Evolutionary conservation across 2,113 vertebrate genomes (phyloP).

Genomic region (zebrafish (Danio rerio)): DNA sequence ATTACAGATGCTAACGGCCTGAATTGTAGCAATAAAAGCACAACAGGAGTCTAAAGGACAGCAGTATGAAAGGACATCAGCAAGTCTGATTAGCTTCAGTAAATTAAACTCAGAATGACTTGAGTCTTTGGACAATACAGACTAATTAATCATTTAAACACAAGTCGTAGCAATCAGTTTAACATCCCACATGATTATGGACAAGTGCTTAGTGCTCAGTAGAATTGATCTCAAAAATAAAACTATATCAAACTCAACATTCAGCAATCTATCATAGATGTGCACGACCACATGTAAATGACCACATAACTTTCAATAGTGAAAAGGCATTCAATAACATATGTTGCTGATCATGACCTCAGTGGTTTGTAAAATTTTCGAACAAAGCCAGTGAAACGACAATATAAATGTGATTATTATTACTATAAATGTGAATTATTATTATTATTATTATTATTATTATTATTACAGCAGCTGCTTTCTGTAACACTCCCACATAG

Average conservation of each 20-base stretch:
- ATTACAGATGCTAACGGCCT: neutral
- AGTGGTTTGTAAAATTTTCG: neutral
- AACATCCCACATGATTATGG: neutral
- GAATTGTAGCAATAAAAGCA: neutral
- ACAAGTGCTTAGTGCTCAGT: slow-evolving; percentile 18
- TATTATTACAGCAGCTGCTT: neutral
- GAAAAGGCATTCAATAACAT: neutral
- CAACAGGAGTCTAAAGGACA: neutral
- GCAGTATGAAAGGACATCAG: neutral
- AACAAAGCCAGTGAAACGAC: neutral
- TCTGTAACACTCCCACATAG: neutral
- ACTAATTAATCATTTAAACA: neutral
- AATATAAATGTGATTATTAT: neutral
- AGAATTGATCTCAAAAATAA: neutral
- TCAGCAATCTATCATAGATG: neutral
- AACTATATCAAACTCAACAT: neutral
- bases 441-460: neutral
- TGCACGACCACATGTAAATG: neutral
- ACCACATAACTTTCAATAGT: neutral
- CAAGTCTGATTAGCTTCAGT: neutral
- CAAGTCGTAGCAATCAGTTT: neutral
- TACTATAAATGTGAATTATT: neutral
- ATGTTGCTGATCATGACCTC: neutral
- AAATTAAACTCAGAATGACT: neutral
- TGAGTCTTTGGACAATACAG: neutral